Evolutionary conservation across 2,888 invertebrate genomes (phyloP), one percentile per base, ranked within the genome.

Genomic region (Eubasilissa splendida): DNA sequence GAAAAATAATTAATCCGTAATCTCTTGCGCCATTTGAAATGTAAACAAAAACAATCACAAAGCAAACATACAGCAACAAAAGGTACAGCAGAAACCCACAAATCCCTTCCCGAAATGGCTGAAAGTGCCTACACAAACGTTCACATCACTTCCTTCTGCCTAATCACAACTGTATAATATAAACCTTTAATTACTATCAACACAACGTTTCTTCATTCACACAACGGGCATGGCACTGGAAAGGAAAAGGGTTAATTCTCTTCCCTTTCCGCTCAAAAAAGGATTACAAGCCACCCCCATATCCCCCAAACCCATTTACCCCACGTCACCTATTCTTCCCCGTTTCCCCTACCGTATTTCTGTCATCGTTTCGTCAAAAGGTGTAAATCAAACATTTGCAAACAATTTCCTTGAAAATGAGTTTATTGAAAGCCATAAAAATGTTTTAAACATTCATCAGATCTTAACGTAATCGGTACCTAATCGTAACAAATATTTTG

Each of bases 131-230:
- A 82, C 80, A 79, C 81, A 80, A 81, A 77, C 80, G 78, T 77
- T 81, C 83, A 82, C 82, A 82, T 82, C 82, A 80, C 83, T 82
- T 83, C 81, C 83, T 79, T 81, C 68, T 54, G 70, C 75, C 81
- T 83, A 82, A 83, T 83, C 82, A 80, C 80, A 80, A 83, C 82
- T 83, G 83, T 86, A 85, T 85, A 86, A 86, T 87, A 87, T 80
- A 86, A 90, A 89, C 90, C 90, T 90, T 90, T 90, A 89, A 90
- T 90, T 90, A 90, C 90, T 89, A 90, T 90, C 90, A 90, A 90
- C 90, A 90, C 90, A 89, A 90, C 87, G 89, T 90, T 89, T 83
- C 83, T 80, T 79, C 82, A 79, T 82, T 80, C 80, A 82, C 77
- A 75, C 79, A 81, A 70, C 73, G 74, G 80, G 59, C 81, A 73